Base-by-base conservation (phyloP, 2,113 vertebrate species). In the Petrocephalus zakoni region DNA sequence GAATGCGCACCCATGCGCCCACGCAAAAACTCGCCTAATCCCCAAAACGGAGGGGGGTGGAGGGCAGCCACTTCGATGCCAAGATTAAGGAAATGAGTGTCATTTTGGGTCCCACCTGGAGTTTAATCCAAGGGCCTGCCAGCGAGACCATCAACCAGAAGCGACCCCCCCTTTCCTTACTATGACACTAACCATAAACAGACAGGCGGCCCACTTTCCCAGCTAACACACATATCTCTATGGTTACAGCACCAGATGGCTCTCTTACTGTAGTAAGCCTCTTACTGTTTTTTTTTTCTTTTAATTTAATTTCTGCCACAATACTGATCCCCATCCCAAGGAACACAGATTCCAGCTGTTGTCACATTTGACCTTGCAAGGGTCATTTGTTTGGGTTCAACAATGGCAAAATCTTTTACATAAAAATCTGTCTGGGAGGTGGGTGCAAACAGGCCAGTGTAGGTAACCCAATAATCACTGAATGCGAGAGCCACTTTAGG, bases 251-350 rank as follows among this genome's bases (percentile, higher is more conserved):
- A 78, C 72, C 72, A 78, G 72, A 78, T 78, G 72, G 72, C 72
- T 75, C 29, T 37, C 15, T 78, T 78, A 78, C 72, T 37, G 72
- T 78, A 78, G 72, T 78, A 78, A 78, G 72, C 72, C 34, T 78
- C 72, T 78, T 78, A 78, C 34, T 78, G 34, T 17, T 42, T 78
- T 72, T 78, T 72, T 72, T 34, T 42, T 19, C 17, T 78, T 78
- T 78, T 78, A 37, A 78, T 78, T 78, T 78, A 34, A 78, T 78
- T 78, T 78, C 72, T 78, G 72, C 72, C 72, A 78, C 72, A 42
- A 78, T 42, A 78, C 72, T 15, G 15, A 19, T 37, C 72, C 72
- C 34, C 34, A 42, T 78, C 72, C 72, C 13, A 78, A 78, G 34
- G 72, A 78, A 78, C 72, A 17, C 72, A 42, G 72, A 78, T 42